phyloP scores from a whole-genome alignment of 2,113 vertebrate species.

The Osmerus eperlanus region DNA sequence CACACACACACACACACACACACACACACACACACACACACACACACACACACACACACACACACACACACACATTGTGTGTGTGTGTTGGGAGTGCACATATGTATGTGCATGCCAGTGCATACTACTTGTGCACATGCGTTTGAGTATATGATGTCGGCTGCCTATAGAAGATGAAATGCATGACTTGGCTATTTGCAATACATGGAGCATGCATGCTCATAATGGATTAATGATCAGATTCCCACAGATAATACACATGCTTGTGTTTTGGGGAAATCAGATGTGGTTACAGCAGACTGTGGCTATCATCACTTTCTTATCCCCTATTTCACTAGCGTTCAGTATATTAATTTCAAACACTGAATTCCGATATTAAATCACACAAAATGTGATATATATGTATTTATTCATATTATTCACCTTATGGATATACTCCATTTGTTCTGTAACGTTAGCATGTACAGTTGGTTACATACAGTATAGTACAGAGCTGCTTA shows the following conservation, averaged over 20 bases:
- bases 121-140: conserved; percentile 21
- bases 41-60: conserved; percentile 46
- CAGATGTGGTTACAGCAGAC: neutral
- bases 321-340: no score
- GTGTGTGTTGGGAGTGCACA: conserved; percentile 18
- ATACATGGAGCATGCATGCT: no score
- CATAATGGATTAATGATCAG: neutral
- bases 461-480: neutral
- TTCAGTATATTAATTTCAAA: no score
- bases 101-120: neutral
- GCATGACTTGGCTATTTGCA: no score
- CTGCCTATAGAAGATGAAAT: no score
- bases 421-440: neutral
- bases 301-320: neutral
- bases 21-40: conserved; percentile 41
- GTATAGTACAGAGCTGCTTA: neutral
- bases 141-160: neutral
- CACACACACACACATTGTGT: conserved; percentile 33
- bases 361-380: no score
- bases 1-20: conserved; percentile 51
- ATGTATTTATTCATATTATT: neutral
- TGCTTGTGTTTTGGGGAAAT: neutral
- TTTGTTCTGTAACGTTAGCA: neutral
- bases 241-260: neutral
- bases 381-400: no score